Evolutionary conservation across 2,113 vertebrate species (phyloP).

Genomic region (Rhizomys pruinosus): DNA sequence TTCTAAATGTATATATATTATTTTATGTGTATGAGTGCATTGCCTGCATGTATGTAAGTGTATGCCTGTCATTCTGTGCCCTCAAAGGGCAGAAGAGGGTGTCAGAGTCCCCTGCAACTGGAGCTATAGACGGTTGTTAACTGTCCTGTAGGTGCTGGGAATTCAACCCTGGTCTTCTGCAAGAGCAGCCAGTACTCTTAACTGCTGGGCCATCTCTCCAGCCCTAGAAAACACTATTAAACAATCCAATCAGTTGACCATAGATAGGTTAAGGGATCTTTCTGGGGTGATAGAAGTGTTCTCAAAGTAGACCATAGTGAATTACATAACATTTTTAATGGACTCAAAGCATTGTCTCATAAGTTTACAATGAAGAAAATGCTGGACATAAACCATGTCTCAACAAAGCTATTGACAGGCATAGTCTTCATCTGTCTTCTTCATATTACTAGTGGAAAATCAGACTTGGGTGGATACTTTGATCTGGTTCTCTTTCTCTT

Average conservation of each 20-base stretch:
- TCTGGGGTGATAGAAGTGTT: fast-evolving
- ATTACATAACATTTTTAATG: not conserved
- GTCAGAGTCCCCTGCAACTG: too few relatives aligned
- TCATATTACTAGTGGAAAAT: slow-evolving; percentile 9
- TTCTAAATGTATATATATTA: too few relatives aligned
- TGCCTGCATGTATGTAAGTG: too few relatives aligned
- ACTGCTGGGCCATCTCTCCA: too few relatives aligned
- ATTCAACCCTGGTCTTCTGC: too few relatives aligned
- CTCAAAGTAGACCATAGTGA: not conserved
- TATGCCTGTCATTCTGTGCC: too few relatives aligned
- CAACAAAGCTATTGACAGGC: not conserved
- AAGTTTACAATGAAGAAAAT: not conserved
- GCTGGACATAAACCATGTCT: not conserved
- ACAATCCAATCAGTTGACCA: not conserved
- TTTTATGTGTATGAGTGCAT: too few relatives aligned
- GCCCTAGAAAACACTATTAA: not conserved
- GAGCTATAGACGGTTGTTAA: too few relatives aligned
- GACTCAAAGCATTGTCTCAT: not conserved
- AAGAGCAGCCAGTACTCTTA: too few relatives aligned
- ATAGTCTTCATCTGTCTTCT: not conserved
- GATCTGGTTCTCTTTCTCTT: not conserved
- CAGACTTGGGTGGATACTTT: not conserved
- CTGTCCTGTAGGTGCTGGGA: too few relatives aligned
- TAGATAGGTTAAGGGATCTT: not conserved
- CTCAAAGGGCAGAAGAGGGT: too few relatives aligned